Base-by-base conservation (phyloP, 1,140 invertebrate species). In the Muscidifurax raptorellus region DNA sequence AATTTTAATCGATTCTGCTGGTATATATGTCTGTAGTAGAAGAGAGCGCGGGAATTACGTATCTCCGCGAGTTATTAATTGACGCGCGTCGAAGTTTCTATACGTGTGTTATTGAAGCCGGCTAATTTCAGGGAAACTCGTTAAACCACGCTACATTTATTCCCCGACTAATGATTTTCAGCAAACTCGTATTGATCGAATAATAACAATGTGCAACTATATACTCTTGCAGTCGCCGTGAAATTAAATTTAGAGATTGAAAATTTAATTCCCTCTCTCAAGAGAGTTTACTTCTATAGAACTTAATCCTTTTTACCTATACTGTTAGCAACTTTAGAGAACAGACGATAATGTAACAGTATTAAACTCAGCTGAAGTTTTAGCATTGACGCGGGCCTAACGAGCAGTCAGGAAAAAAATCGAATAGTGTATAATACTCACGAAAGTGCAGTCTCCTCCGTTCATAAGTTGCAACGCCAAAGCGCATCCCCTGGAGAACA, bases 401-500 rank as follows among this genome's bases (percentile, higher is more conserved):
- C n/a, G n/a, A n/a, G n/a, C n/a, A n/a, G n/a, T n/a, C n/a, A n/a
- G n/a, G n/a, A n/a, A n/a, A n/a, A n/a, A n/a, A 5, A 32, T 32
- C 1, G 5, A 32, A 2, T 32, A 32, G 2, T 32, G 2, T 47
- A 1, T 10, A 5, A 2, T 13, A 80, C 78, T 76, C n/a, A 85
- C 83, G 59, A 18, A 15, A 25, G 66, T 25, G 6, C 28, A 1
- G 27, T 74, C 52, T 32, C 88, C 86, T 40, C 88, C 86, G 69
- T 78, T 95, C 95, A 98, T 97, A 90, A 97, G 93, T 1, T 96
- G 95, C 66, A 97, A 91, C 9, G 97, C 95, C 64, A 97, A 94
- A 78, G 96, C 95, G 91, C 97, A 98, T 30, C 97, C 97, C 84
- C 96, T 94, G 0, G 96, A 96, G 91, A 97, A 98, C 86, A 96